Base-by-base conservation (phyloP, 2,113 vertebrate species). In the Zosterops hypoxanthus region DNA sequence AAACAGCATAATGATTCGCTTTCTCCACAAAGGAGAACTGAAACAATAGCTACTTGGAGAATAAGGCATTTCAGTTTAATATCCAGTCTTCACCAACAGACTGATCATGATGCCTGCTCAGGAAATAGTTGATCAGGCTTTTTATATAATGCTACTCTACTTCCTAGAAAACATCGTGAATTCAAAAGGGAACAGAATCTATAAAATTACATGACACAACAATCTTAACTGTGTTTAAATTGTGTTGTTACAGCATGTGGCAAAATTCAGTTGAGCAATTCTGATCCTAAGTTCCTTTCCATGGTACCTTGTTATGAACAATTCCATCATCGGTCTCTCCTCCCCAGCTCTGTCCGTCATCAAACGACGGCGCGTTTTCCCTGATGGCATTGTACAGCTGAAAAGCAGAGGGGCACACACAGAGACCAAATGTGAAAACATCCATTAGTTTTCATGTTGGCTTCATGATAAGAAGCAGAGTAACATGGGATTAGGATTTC, bases 291-390 rank as follows among this genome's bases (percentile, higher is more conserved):
- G 39, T 47, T 56, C 39, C 18, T 75, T 76, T 65, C 33, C 21
- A 76, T 15, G 13, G 39, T 98, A 99, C 99, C 99, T 98, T 99
- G 91, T 98, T 99, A 85, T 98, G 98, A 29, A 99, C 97, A 39
- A 98, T 97, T 56, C 98, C 98, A 56, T 99, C 98, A 89, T 99
- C 99, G 0, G 98, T 98, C 66, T 98, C 98, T 90, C 96, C 97
- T 68, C 78, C 93, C 83, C 96, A 97, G 57, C 39, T 91, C 63
- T 98, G 98, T 53, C 95, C 97, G 14, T 98, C 98, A 65, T 98
- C 98, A 41, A 98, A 98, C 0, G 95, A 82, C 6, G 97, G 91
- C 6, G 97, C 68, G 3, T 86, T 98, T 78, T 98, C 98, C 94
- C 95, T 98, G 88, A 97, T 94, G 3, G 94, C 96, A 72, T 56